Conservation (phyloP, 2,797 vertebrate genomes). For the Phataginus tricuspis region DNA sequence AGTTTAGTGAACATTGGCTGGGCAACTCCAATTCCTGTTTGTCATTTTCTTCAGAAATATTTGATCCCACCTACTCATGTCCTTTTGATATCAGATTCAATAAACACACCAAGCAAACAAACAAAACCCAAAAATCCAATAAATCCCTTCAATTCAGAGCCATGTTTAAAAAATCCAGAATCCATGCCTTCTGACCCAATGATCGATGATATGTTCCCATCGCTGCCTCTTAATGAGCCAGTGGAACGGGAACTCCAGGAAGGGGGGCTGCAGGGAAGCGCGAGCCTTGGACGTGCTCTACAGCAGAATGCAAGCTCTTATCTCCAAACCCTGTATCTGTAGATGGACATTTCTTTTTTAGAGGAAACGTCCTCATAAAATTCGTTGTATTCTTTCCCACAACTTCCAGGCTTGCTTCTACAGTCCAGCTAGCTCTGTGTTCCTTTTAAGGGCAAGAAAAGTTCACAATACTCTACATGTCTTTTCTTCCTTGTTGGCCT, state of each 20-base stretch:
- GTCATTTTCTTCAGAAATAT: conserved; percentile 46
- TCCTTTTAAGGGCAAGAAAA: not conserved
- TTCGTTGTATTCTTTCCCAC: no score
- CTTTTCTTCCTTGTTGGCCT: not conserved
- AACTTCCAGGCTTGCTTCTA: not conserved
- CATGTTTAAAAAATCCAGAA: conserved; percentile 17
- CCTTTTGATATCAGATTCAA: conserved; percentile 39
- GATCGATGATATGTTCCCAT: not conserved
- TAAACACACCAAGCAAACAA: not conserved
- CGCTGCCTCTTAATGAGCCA: not conserved
- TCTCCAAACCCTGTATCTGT: not conserved
- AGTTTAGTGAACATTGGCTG: not conserved
- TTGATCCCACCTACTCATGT: not conserved
- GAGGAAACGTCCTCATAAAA: not conserved
- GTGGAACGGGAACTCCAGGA: not conserved
- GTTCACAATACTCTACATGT: not conserved
- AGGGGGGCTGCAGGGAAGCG: rapidly evolving
- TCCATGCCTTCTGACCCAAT: not conserved
- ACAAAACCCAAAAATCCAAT: conserved; percentile 5
- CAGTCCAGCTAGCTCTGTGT: not conserved
- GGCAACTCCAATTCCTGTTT: not conserved
- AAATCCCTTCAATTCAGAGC: not conserved
- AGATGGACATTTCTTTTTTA: not conserved
- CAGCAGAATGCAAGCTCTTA: rapidly evolving
- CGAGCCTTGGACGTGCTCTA: not conserved